Base-by-base conservation (phyloP, 2,888 invertebrate genomes). In the Daptonema setosum region DNA sequence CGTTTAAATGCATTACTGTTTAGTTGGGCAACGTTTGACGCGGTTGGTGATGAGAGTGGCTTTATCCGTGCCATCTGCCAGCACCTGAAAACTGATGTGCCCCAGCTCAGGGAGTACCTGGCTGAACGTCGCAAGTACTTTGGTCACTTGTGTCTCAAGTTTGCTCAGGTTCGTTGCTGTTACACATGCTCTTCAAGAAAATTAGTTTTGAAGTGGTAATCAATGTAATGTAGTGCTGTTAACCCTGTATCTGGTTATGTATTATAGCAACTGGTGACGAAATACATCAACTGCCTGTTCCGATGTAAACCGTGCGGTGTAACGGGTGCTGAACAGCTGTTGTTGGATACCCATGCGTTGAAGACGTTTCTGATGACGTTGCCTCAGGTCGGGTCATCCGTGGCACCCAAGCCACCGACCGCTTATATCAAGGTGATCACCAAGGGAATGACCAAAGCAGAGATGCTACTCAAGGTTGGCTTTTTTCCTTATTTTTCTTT, bases 131-230 rank as follows among this genome's bases (percentile, higher is more conserved):
- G 91, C 54, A 95, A 95, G 74, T 95, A 95, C 71, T 97, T 93
- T 74, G 93, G 91, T 0, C 91, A 97, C 69, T 85, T 95, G 70
- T 97, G 95, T 70, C 83, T 90, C 26, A 83, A 91, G 67, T 93
- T 95, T 75, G 90, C 85, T 1, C 88, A 72, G 0, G 91, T 97
- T 69, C 11, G 41, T 14, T 41, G 41, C 20, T 41, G 41, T 41
- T 41, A 14, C 20, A 20, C 20, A 41, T 41, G n/a, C n/a, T n/a
- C n/a, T n/a, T n/a, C n/a, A n/a, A n/a, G n/a, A n/a, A n/a, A n/a
- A n/a, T n/a, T n/a, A n/a, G n/a, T n/a, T n/a, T n/a, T n/a, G n/a
- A n/a, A n/a, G n/a, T n/a, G n/a, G n/a, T n/a, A n/a, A n/a, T n/a
- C n/a, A n/a, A n/a, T n/a, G n/a, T n/a, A n/a, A n/a, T n/a, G n/a